phyloP scores from a whole-genome alignment of 37 sponge, comb jelly and placozoan species.

The Axinella damicornis region DNA sequence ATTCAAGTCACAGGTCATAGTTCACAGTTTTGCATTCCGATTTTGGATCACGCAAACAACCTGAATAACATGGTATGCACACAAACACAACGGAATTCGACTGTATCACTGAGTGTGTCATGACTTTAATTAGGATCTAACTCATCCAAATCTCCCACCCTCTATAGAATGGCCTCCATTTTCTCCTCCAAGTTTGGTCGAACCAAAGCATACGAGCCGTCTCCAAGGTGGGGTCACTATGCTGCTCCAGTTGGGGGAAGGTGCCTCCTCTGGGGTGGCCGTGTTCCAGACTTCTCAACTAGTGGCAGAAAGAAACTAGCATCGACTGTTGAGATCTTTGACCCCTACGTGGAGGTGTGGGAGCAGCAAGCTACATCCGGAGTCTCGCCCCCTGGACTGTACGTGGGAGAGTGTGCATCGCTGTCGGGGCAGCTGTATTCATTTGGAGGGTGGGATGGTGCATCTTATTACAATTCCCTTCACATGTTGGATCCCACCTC shows the following conservation, averaged over 20 bases:
- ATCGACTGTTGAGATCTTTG: neutral
- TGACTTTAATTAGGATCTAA: too few species aligned
- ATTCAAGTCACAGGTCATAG: too few species aligned
- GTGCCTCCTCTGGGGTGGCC: neutral
- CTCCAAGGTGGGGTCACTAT: neutral
- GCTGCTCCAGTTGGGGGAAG: neutral
- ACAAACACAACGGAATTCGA: too few species aligned
- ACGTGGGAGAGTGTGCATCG: neutral
- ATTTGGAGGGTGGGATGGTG: slow-evolving; percentile 10
- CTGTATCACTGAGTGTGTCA: too few species aligned
- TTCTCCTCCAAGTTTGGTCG: neutral
- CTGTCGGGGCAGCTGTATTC: neutral
- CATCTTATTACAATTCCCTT: neutral
- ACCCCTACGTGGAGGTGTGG: slow-evolving; percentile 8
- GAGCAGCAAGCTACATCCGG: neutral
- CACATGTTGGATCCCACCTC: slow-evolving; percentile 4
- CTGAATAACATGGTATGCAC: too few species aligned
- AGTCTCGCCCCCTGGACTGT: neutral
- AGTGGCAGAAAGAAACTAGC: neutral
- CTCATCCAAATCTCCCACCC: too few species aligned
- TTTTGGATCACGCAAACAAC: too few species aligned
- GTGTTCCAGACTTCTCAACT: neutral
- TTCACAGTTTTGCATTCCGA: too few species aligned
- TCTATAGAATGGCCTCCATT: neutral
- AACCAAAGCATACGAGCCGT: neutral